Base-by-base conservation (phyloP, 1,140 invertebrate genomes). In the Dendrolimus punctatus region DNA sequence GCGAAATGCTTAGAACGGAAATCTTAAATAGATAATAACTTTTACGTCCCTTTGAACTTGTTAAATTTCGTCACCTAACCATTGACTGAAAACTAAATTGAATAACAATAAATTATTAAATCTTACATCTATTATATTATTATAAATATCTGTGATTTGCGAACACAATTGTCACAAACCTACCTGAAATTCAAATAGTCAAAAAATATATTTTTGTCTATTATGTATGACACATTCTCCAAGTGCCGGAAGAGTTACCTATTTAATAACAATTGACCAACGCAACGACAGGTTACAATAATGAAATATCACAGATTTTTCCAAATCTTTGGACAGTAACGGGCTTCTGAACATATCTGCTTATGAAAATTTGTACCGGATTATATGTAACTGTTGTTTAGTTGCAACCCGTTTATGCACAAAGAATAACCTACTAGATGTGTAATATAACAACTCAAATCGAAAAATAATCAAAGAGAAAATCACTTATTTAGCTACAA, bases 261-360 rank as follows among this genome's bases (percentile, higher is more conserved):
- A 44, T 43, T 51, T 43, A 39, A 51, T 82, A 86, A 87, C 80
- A 87, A 88, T 88, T 88, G 87, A 88, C 87, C 77, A 86, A 86
- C 79, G 73, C 77, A 86, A 85, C 78, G 80, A 87, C 76, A 84
- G 83, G 74, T 84, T 87, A 83, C 73, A 82, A 79, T 85, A 83
- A 80, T 85, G 79, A 80, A 85, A 87, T 88, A 88, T 88, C 87
- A 88, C 87, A 88, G 87, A 87, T 87, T 79, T 82, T 86, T 82
- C 60, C 68, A 67, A 66, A 72, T 88, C 85, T 88, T 88, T 88
- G 87, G 85, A 87, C 80, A 82, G 80, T 82, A 85, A 85, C 71
- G 79, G 81, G 83, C 71, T 68, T 74, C 74, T 78, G 73, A 72
- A 70, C 52, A 68, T 66, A 44, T 23, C 23, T 23, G 23, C 23